Evolutionary conservation across 2,113 vertebrate species (phyloP).

Genomic region (Rousettus leschenaultii): DNA sequence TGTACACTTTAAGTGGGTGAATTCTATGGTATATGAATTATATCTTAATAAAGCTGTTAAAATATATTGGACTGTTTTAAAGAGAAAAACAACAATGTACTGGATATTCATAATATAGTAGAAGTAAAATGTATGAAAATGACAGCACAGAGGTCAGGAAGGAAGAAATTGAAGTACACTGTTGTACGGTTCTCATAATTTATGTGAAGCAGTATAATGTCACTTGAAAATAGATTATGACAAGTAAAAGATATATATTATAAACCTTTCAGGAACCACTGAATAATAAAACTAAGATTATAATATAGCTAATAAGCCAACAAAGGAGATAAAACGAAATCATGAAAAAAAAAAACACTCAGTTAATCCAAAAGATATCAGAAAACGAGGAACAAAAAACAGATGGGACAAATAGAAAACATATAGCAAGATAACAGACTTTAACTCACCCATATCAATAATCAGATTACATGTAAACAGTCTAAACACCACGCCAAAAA

Average conservation of each 20-base stretch:
- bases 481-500: neutral
- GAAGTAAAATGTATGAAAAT: neutral
- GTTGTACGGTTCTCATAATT: neutral
- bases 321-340: neutral
- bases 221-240: neutral
- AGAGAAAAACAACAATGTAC: neutral
- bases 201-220: neutral
- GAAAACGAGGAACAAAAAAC: neutral
- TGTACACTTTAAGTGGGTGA: neutral
- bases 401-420: neutral
- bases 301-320: neutral
- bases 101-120: neutral
- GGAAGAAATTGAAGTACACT: neutral
- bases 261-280: neutral
- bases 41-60: neutral
- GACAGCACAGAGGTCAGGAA: neutral
- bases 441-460: neutral
- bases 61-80: neutral
- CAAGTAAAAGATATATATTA: neutral
- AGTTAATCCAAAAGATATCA: neutral
- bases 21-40: neutral
- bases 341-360: neutral
- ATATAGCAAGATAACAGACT: neutral
- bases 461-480: neutral
- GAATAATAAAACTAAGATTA: neutral